These are phyloP conservation scores for Podilymbus podiceps DNA, from an alignment of 2,113 vertebrate species.

Conservation along the genomic window DNA sequence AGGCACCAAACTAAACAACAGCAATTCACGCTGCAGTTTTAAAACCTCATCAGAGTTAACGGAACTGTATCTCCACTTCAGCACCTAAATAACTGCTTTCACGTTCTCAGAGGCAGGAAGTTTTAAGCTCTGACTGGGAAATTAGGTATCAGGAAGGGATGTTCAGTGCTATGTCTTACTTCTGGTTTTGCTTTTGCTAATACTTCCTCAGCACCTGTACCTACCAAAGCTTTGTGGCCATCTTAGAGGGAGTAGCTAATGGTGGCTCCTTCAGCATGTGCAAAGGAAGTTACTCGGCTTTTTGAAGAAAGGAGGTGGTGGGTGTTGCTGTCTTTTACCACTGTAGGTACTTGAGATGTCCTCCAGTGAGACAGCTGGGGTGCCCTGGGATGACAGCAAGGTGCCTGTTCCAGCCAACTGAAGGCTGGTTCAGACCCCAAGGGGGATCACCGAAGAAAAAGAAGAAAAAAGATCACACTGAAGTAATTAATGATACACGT, in stretches of 20 bases:
- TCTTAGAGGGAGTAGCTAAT: not conserved
- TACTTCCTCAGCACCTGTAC: not conserved
- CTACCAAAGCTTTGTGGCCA: not conserved
- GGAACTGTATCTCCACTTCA: not conserved
- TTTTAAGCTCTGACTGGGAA: not conserved
- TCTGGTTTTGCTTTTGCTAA: not conserved
- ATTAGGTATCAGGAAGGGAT: not conserved
- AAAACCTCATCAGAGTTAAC: not conserved
- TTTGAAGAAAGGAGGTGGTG: not conserved
- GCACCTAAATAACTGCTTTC: not conserved
- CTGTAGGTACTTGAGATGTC: not conserved
- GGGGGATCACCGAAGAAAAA: not conserved
- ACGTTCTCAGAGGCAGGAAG: not conserved
- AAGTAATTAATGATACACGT: conserved; percentile 1
- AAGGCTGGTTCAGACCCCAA: not conserved
- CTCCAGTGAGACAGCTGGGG: not conserved
- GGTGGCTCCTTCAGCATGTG: not conserved
- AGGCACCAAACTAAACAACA: not conserved
- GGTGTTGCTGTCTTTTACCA: not conserved
- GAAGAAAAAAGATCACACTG: not conserved
- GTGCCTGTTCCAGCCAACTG: not conserved
- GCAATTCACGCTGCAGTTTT: not conserved
- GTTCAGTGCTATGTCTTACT: not conserved
- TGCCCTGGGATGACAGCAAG: not conserved
- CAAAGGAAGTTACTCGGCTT: not conserved